Percentiles rank a stretch among this genome's conserved stretches.
Evolutionary conservation across 2,888 invertebrate genomes (phyloP).

Genomic region (Neoaliturus tenellus): DNA sequence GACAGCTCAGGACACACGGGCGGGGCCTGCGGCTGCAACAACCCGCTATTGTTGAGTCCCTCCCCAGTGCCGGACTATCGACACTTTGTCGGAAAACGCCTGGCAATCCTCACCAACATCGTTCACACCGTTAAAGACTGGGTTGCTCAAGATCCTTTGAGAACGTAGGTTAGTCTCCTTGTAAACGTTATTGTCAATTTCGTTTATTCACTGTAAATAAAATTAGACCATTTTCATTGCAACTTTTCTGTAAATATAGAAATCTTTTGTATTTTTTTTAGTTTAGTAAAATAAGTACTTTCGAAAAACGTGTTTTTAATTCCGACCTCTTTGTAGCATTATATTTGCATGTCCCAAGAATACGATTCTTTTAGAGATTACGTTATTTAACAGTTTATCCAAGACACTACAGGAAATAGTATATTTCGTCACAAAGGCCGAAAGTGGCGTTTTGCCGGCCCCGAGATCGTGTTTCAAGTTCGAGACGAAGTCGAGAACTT

Average conservation of each 20-base stretch:
- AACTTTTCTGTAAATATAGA: neutral
- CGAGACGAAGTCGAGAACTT: too few relatives aligned
- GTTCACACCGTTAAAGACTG: constrained; percentile 19
- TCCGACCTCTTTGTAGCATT: too few relatives aligned
- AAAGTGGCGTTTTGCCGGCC: too few relatives aligned
- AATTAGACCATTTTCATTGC: neutral
- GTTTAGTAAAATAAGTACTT: too few relatives aligned
- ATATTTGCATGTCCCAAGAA: too few relatives aligned
- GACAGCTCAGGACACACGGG: neutral
- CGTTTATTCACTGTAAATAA: neutral
- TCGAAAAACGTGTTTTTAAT: too few relatives aligned
- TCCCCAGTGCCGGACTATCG: neutral
- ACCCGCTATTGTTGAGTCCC: neutral
- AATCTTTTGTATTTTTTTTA: neutral
- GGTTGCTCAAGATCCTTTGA: neutral
- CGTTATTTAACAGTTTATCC: too few relatives aligned
- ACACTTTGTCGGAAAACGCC: constrained; percentile 23
- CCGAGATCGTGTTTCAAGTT: too few relatives aligned
- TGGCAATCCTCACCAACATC: constrained; percentile 19
- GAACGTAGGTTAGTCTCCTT: neutral
- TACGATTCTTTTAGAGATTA: too few relatives aligned
- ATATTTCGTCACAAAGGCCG: too few relatives aligned
- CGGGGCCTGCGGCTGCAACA: constrained; percentile 13
- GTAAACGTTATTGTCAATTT: too few relatives aligned
- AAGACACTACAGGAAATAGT: too few relatives aligned